phyloP scores from a whole-genome alignment of 2,113 vertebrate species.

The Bufo gargarizans region DNA sequence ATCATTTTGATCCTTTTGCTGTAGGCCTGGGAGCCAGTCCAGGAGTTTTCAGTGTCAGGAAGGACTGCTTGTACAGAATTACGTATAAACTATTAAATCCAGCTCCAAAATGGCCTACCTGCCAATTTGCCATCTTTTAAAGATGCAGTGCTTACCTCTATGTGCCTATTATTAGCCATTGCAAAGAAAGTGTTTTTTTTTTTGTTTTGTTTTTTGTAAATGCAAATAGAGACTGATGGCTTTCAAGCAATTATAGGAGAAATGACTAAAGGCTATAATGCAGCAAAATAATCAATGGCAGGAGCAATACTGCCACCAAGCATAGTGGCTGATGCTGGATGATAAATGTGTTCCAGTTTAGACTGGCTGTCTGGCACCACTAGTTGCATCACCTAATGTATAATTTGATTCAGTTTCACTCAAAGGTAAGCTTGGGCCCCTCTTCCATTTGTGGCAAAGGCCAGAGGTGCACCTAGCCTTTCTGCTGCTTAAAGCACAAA shows the following conservation, averaged over 20 bases:
- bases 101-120: conserved; percentile 4
- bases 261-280: conserved; percentile 1
- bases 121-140: not conserved
- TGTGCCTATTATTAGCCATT: not conserved
- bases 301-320: not conserved
- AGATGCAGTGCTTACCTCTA: not conserved
- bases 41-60: not conserved
- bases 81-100: conserved; percentile 24
- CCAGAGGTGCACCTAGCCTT: too few relatives aligned
- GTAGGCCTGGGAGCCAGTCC: conserved; percentile 47
- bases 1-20: conserved; percentile 48
- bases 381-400: too few relatives aligned
- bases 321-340: too few relatives aligned
- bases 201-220: not conserved
- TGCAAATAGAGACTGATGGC: not conserved
- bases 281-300: conserved; percentile 17
- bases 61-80: conserved; percentile 36
- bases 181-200: conserved; percentile 25
- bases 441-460: too few relatives aligned
- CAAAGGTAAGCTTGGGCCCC: too few relatives aligned
- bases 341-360: too few relatives aligned
- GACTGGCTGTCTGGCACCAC: too few relatives aligned
- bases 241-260: not conserved
- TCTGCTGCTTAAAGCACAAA: too few relatives aligned
- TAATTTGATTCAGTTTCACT: too few relatives aligned